These are phyloP conservation scores for Ptychoptera contaminata DNA, from an alignment of 2,888 invertebrate species.

Conservation along the genomic window DNA sequence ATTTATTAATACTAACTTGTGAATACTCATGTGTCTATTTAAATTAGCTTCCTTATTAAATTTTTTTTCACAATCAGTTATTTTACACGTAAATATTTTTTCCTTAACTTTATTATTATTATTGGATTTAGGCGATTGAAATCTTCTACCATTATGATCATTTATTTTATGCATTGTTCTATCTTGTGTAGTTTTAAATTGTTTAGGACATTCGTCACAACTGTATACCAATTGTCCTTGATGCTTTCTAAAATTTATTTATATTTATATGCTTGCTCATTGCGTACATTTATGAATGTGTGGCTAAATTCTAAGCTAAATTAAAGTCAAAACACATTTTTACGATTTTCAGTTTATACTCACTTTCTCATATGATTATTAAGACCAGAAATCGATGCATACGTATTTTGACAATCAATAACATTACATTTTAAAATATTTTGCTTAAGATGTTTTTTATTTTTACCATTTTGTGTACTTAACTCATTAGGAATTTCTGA, in stretches of 20 bases:
- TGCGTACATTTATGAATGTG: too few species aligned
- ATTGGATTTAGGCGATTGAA: background rate
- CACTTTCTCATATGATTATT: conserved; percentile 5
- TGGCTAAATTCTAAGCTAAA: too few species aligned
- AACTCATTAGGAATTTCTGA: too few species aligned
- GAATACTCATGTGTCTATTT: background rate
- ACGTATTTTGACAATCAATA: background rate
- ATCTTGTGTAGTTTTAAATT: conserved; percentile 3
- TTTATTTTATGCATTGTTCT: conserved; percentile 7
- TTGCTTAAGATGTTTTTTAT: too few species aligned
- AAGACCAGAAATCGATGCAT: conserved; percentile 2
- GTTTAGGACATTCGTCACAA: conserved; percentile 6
- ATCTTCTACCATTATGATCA: conserved; percentile 6
- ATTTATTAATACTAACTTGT: background rate
- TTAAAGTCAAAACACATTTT: too few species aligned
- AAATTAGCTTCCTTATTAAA: background rate
- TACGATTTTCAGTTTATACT: background rate
- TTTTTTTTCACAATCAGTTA: background rate
- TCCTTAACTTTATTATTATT: background rate
- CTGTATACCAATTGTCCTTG: background rate
- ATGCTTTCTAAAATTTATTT: conserved; percentile 1
- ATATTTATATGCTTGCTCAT: too few species aligned
- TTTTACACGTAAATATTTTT: background rate
- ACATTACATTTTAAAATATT: background rate
- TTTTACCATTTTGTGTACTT: too few species aligned